Percentiles rank a stretch among this genome's conserved stretches.
Evolutionary conservation across 2,888 invertebrate genomes (phyloP).

Genomic region (Cerceris rybyensis): DNA sequence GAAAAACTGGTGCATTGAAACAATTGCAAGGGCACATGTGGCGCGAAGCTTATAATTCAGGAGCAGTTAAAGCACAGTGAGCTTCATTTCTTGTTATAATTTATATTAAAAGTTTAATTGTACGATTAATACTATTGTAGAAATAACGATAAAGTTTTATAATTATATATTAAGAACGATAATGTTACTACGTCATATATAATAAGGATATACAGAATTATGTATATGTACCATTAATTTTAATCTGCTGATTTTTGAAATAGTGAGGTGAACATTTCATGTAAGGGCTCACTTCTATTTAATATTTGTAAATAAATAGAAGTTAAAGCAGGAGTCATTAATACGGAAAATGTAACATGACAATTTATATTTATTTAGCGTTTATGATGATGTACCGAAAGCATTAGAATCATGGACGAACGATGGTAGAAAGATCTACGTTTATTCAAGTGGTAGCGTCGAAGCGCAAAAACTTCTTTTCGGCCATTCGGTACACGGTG

Average conservation of each 20-base stretch:
- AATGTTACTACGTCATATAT: background rate
- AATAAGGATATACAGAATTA: too few species aligned
- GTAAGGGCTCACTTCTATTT: constrained; percentile 61
- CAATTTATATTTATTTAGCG: constrained; percentile 83
- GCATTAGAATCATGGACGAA: constrained; percentile 89
- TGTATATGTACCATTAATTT: too few species aligned
- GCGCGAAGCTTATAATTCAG: constrained; percentile 91
- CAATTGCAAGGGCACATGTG: constrained; percentile 95
- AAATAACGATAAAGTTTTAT: background rate
- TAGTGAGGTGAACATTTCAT: constrained; percentile 60
- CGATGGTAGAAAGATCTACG: constrained; percentile 88
- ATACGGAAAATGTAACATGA: constrained; percentile 12
- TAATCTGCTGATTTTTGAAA: background rate
- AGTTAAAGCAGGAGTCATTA: constrained; percentile 16
- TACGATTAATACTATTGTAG: background rate
- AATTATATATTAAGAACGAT: background rate
- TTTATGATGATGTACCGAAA: constrained; percentile 92
- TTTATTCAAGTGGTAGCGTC: constrained; percentile 96
- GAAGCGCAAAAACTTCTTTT: constrained; percentile 95
- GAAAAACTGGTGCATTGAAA: constrained; percentile 91
- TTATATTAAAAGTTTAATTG: background rate
- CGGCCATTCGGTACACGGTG: constrained; percentile 88
- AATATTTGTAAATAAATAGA: constrained; percentile 12
- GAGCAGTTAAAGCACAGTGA: constrained; percentile 94
- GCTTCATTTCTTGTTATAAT: constrained; percentile 80